Evolutionary conservation across 2,797 vertebrate genomes (phyloP), one percentile per base, ranked within the genome.

Genomic region (Gymnocypris eckloni): DNA sequence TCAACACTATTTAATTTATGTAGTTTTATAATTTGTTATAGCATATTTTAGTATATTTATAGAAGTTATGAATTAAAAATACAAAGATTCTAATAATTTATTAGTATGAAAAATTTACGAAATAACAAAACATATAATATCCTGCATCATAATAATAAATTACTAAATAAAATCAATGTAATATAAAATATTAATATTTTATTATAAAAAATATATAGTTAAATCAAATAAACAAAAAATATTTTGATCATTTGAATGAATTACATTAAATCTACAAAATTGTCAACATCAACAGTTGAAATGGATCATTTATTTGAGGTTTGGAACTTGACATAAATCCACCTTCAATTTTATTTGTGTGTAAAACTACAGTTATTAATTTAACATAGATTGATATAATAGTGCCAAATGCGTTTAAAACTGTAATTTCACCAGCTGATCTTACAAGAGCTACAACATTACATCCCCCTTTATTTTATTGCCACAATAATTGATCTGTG

Each of bases 401-500:
- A 6, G 33, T 59, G 10, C n/a, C 66, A 18, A 20, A 77, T 85
- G 43, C 48, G 4, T 73, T 45, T 72, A 50, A 75, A 76, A 18
- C 48, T 41, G n/a, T 11, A 61, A 69, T 79, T 75, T 20, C 18
- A 33, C 73, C 59, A 22, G 39, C 82, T 56, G 43, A 70, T 76
- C 69, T 79, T 87, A 79, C 45, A 8, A 56, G 43, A 79, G 39
- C 56, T 84, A 84, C 18, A 5, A 37, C 39, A 43, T 66, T 16
- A n/a, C n/a, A 18, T 64, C 39, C 39, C 39, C 39, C 41, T 86
- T 48, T 61, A 86, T 86, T 89, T 89, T 86, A 88, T 86, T 86
- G 87, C 88, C 87, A 85, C 86, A 88, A 85, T 77, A 89, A 90
- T 86, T 87, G 88, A 90, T 90, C 84, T 86, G 79, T 67, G 64